phyloP scores from a whole-genome alignment of 2,113 vertebrate genomes.

The Emydura subglobosa region DNA sequence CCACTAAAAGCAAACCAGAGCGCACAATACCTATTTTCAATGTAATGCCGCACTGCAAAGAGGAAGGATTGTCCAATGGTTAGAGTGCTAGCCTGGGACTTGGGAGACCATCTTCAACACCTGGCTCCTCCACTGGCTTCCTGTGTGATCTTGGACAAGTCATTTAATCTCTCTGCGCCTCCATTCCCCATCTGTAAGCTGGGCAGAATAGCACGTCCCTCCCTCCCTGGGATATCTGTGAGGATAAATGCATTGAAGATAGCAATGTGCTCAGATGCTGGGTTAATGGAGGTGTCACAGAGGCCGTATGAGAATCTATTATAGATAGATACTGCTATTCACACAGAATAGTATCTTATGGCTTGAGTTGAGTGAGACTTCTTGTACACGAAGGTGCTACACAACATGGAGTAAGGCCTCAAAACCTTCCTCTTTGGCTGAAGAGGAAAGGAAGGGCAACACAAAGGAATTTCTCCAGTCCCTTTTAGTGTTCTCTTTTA shows the following conservation, averaged over 20 bases:
- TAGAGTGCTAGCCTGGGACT: accelerated
- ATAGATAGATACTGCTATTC: background rate
- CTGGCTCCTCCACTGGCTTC: background rate
- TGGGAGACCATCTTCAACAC: background rate
- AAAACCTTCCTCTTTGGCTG: background rate
- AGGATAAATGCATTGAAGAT: background rate
- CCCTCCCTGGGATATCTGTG: background rate
- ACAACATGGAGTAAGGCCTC: background rate
- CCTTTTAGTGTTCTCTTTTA: background rate
- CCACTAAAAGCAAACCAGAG: background rate
- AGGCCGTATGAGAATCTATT: background rate
- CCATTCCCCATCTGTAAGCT: background rate
- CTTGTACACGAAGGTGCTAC: background rate
- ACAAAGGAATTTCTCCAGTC: background rate
- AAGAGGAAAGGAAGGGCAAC: background rate
- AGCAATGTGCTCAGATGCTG: background rate
- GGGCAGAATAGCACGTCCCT: background rate
- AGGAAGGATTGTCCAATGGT: background rate
- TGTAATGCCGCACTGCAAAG: background rate
- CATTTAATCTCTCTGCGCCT: background rate
- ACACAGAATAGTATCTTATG: background rate
- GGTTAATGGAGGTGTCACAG: background rate
- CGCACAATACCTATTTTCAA: background rate
- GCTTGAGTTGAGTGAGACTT: background rate
- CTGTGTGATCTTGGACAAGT: background rate